phyloP scores from a whole-genome alignment of 2,113 vertebrate species.

The Callopanchax toddi region DNA sequence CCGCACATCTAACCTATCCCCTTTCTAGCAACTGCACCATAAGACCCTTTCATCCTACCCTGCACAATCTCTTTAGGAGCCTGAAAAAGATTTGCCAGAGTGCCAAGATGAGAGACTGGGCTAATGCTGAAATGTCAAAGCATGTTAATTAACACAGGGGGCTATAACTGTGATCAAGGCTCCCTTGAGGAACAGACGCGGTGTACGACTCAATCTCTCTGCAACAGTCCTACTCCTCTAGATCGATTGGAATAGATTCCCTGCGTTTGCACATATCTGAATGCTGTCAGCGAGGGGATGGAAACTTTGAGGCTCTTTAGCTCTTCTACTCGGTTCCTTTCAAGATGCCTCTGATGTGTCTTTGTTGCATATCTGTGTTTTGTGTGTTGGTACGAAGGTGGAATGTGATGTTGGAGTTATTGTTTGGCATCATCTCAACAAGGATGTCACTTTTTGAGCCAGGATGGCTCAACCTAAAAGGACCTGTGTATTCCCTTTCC shows the following conservation, averaged over 20 bases:
- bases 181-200: constrained; percentile 65
- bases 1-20: constrained; percentile 24
- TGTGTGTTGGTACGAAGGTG: neutral
- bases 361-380: neutral
- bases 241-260: constrained; percentile 79
- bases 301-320: constrained; percentile 63
- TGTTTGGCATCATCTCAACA: too few relatives aligned
- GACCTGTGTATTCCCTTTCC: neutral
- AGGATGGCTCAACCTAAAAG: neutral
- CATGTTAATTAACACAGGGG: constrained; percentile 80
- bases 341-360: neutral
- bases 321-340: constrained; percentile 10
- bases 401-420: neutral
- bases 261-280: constrained; percentile 78
- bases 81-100: constrained; percentile 65
- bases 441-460: neutral
- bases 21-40: constrained; percentile 50
- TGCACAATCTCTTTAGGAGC: constrained; percentile 48
- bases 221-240: constrained; percentile 58
- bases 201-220: constrained; percentile 65
- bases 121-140: constrained; percentile 75
- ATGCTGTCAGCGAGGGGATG: constrained; percentile 69
- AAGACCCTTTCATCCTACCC: constrained; percentile 55
- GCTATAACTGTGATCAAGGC: constrained; percentile 76
- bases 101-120: constrained; percentile 67